Evolutionary conservation across 2,888 invertebrate species (phyloP).

Genomic region (Parelbella ahira): DNA sequence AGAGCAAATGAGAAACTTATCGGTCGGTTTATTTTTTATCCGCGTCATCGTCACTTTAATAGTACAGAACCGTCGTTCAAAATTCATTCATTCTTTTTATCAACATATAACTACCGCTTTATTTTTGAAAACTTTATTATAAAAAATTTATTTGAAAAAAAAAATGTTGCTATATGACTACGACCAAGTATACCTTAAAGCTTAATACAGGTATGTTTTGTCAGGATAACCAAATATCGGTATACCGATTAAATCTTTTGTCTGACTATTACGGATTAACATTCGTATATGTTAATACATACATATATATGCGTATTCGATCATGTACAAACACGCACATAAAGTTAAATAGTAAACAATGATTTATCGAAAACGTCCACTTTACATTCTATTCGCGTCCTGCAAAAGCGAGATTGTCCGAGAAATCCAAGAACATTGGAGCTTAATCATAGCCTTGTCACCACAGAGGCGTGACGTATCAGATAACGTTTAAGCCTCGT

Average conservation of each 20-base stretch:
- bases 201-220: no score
- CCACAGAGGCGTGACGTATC: conserved; percentile 28
- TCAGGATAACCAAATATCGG: no score
- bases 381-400: conserved; percentile 4
- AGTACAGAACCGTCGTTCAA: conserved; percentile 2
- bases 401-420: conserved; percentile 6
- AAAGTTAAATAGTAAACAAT: not conserved
- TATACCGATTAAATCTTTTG: no score
- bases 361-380: conserved; percentile 3
- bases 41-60: conserved; percentile 3
- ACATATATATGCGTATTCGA: no score
- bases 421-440: conserved; percentile 23
- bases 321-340: not conserved
- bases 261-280: no score
- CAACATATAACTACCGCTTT: no score
- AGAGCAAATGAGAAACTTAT: conserved; percentile 16
- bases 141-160: no score
- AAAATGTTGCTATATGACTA: no score
- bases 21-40: conserved; percentile 10
- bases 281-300: no score
- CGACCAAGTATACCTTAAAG: no score
- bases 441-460: conserved; percentile 33
- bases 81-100: no score
- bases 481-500: conserved; percentile 27
- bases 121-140: no score